These are phyloP conservation scores for Sphenopsis melanotis DNA, from an alignment of 2,797 vertebrate genomes.

Conservation along the genomic window DNA sequence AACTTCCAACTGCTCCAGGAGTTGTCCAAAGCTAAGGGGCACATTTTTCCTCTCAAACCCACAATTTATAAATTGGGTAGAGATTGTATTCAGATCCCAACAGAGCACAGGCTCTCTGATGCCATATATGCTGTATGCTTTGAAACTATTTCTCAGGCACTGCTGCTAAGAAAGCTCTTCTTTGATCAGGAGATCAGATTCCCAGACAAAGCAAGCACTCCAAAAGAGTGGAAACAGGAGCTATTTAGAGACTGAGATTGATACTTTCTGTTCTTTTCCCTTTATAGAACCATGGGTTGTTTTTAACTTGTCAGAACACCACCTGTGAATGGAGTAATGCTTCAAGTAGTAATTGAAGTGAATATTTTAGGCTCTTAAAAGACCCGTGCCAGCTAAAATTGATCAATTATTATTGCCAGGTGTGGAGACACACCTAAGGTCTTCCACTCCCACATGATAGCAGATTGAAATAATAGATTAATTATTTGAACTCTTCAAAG, in stretches of 20 bases:
- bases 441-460: not conserved
- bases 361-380: not conserved
- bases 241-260: not conserved
- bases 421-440: not conserved
- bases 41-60: not conserved
- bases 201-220: not conserved
- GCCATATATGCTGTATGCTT: not conserved
- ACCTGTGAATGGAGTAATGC: not conserved
- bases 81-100: not conserved
- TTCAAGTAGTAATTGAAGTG: not conserved
- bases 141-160: not conserved
- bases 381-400: not conserved
- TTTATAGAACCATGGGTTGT: not conserved
- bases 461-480: not conserved
- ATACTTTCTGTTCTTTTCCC: not conserved
- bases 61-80: not conserved
- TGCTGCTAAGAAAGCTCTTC: not conserved
- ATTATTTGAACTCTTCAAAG: not conserved
- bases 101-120: not conserved
- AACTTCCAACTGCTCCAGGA: not conserved
- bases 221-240: not conserved
- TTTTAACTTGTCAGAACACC: not conserved
- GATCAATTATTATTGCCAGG: not conserved
- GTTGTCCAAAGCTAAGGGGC: not conserved
- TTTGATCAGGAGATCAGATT: not conserved